These are phyloP conservation scores for Diplogasteroides magnus DNA, from an alignment of 1,140 invertebrate genomes.

Conservation along the genomic window DNA sequence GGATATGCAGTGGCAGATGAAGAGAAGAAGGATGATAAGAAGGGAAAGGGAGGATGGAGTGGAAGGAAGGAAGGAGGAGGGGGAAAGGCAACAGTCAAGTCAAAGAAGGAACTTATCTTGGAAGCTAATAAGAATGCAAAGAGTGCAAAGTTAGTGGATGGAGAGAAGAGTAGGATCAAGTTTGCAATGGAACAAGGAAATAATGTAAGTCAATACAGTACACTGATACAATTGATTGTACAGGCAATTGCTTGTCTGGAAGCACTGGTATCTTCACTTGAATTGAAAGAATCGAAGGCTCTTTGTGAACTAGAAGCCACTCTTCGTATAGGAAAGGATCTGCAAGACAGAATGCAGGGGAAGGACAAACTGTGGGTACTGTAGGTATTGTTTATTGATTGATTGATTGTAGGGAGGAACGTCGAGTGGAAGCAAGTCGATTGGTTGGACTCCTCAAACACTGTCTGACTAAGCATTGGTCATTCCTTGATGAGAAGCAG, in stretches of 20 bases:
- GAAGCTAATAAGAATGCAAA: slow-evolving; percentile 40
- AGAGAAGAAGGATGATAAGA: slow-evolving; percentile 23
- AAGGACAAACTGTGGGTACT: neutral
- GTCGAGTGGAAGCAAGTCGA: slow-evolving; percentile 36
- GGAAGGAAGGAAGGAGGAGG: slow-evolving; percentile 28
- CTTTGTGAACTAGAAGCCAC: slow-evolving; percentile 46
- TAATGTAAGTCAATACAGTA: slow-evolving; percentile 29
- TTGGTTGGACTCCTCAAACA: slow-evolving; percentile 46
- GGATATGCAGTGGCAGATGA: slow-evolving; percentile 39
- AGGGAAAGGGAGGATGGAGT: slow-evolving; percentile 33
- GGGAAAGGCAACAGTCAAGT: slow-evolving; percentile 22
- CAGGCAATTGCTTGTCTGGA: slow-evolving; percentile 42
- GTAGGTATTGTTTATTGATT: neutral
- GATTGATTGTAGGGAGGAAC: slow-evolving; percentile 17
- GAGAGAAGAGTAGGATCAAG: slow-evolving; percentile 45
- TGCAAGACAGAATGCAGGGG: slow-evolving; percentile 22
- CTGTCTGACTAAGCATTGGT: slow-evolving; percentile 45
- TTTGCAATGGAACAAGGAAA: slow-evolving; percentile 45
- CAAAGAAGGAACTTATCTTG: slow-evolving; percentile 52
- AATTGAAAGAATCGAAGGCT: slow-evolving; percentile 51
- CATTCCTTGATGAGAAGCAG: slow-evolving; percentile 42
- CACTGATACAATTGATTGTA: slow-evolving; percentile 5
- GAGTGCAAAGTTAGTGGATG: slow-evolving; percentile 37
- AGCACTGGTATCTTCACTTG: slow-evolving; percentile 42
- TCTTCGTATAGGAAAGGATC: slow-evolving; percentile 39